Evolutionary conservation across 1,140 invertebrate genomes (phyloP).

Genomic region (Apis mellifera): DNA sequence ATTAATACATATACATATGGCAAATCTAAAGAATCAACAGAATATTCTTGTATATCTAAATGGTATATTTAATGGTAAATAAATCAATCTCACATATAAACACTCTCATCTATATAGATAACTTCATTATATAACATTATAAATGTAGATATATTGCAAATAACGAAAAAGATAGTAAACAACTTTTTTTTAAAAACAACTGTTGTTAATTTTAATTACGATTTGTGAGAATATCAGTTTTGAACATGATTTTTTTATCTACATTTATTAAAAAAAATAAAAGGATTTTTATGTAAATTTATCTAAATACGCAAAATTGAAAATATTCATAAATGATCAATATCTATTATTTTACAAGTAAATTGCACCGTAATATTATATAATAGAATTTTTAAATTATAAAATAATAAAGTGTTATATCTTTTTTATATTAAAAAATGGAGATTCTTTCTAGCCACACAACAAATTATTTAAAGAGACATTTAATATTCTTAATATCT

Average conservation of each 20-base stretch:
- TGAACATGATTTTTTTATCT: background rate
- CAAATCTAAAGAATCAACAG: conserved; percentile 70
- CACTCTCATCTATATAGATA: conserved; percentile 63
- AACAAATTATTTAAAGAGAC: conserved; percentile 26
- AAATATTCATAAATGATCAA: conserved; percentile 7
- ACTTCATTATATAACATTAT: conserved; percentile 66
- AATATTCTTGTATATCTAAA: conserved; percentile 53
- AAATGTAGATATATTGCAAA: conserved; percentile 69
- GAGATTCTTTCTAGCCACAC: conserved; percentile 24
- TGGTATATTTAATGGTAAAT: conserved; percentile 69
- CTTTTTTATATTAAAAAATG: conserved; percentile 3
- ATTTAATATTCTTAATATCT: conserved; percentile 11
- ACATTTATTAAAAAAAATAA: background rate
- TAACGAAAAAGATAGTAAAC: conserved; percentile 61
- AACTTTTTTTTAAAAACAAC: conserved; percentile 29
- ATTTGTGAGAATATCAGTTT: background rate
- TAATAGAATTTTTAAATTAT: conserved; percentile 30
- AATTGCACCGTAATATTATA: conserved; percentile 40
- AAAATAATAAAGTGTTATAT: conserved; percentile 12
- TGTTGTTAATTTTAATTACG: background rate
- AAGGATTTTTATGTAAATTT: background rate
- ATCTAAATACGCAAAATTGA: conserved; percentile 3
- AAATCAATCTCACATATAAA: conserved; percentile 71
- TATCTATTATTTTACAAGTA: conserved; percentile 35
- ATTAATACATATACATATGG: conserved; percentile 72